Evolutionary conservation across 1,140 invertebrate genomes (phyloP), one percentile per base, ranked within the genome.

Genomic region (Araneus ventricosus): DNA sequence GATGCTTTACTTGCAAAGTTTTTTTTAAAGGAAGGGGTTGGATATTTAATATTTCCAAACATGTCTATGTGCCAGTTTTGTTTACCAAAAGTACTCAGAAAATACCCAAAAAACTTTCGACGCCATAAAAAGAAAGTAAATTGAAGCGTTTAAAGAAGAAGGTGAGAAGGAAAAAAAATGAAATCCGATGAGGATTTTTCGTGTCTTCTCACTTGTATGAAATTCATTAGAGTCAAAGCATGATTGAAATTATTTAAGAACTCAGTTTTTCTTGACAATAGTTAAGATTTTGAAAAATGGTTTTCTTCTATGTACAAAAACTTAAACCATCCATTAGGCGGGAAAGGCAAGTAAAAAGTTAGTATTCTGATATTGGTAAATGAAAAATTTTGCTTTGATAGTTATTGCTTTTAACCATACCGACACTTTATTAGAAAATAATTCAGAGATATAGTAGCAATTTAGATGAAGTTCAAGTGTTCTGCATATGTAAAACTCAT

Each of bases 21-120:
- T 88, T 88, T 61, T 59, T 37, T 22, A 20, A 87, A 84, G 24
- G 30, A 45, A 27, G 20, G 45, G 27, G 41, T 45, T n/a, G 80
- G 80, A 45, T 84, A 84, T 84, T 84, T 41, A 82, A 82, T 82
- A 82, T 20, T 82, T 57, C 82, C 45, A 4, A 27, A 57, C 82
- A 84, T 84, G 41, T 3, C 24, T 30, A 84, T 84, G 82, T 27
- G 39, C 30, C 41, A 84, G n/a, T 67, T 67, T 67, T 75, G 70
- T 75, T 75, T 75, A 75, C 34, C 30, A 37, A 75, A 34, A 75
- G 20, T 37, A 30, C 30, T 34, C 17, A 34, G 63, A 27, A 67
- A 67, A 20, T 17, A 17, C 6, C 20, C 20, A 20, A 75, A 3
- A 34, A 20, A 75, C 30, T 75, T 75, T 37, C 37, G 34, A 34